Conservation (phyloP, 2,888 invertebrate species). For the Drosophila stalkeri region DNA sequence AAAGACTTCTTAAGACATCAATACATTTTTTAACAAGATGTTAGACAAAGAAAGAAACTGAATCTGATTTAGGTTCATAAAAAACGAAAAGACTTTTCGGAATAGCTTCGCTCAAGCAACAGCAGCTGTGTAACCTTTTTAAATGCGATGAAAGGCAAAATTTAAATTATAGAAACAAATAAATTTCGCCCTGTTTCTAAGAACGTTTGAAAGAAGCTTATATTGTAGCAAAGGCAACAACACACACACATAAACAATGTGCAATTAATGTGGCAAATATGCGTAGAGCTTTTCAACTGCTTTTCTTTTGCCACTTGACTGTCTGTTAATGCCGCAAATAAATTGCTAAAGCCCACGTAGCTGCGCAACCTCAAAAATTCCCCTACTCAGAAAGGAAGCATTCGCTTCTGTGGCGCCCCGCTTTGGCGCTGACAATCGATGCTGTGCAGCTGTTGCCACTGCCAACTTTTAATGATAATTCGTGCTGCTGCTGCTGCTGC, state of each 20-base stretch:
- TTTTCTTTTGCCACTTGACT: slow-evolving; percentile 64
- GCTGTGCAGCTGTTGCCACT: slow-evolving; percentile 69
- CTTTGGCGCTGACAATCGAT: slow-evolving; percentile 56
- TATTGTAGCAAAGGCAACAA: slow-evolving; percentile 10
- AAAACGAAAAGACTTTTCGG: background rate
- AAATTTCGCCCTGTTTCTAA: slow-evolving; percentile 1
- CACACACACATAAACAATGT: slow-evolving; percentile 8
- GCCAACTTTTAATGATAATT: slow-evolving; percentile 78
- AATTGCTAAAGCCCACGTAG: slow-evolving; percentile 48
- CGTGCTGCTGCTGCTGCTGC: slow-evolving; percentile 10
- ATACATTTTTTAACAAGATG: background rate
- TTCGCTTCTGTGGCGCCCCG: background rate
- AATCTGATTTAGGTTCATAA: background rate
- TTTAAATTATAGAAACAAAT: slow-evolving; percentile 29
- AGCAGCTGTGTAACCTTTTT: slow-evolving; percentile 17
- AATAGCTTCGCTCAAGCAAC: slow-evolving; percentile 8
- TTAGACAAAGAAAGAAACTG: background rate
- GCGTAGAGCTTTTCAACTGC: slow-evolving; percentile 59
- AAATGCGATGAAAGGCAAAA: background rate
- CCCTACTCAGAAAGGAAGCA: too few relatives aligned
- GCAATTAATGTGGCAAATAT: slow-evolving; percentile 69
- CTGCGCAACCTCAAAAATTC: slow-evolving; percentile 2
- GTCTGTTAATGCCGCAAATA: slow-evolving; percentile 75
- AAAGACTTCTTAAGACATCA: background rate
- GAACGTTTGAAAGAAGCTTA: slow-evolving; percentile 33